Base-by-base conservation (phyloP, 2,888 invertebrate genomes). In the Coecobrya sp. region DNA sequence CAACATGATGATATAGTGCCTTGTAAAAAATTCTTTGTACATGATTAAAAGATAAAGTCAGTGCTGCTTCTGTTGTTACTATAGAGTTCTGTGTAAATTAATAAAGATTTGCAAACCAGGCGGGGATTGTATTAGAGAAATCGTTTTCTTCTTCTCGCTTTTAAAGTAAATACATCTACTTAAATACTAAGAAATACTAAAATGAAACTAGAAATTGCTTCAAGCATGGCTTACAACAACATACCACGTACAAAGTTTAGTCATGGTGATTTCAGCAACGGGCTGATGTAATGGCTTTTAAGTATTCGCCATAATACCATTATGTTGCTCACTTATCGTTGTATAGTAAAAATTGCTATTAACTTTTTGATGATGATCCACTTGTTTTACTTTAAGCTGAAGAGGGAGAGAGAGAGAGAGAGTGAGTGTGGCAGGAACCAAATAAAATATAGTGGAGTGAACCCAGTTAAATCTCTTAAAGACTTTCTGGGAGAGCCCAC, bases 91-190 rank as follows among this genome's bases (percentile, higher is more conserved):
- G 68, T 70, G 30, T 70, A 70, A 70, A 65, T 65, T 65, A 65
- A 65, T 65, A 25, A 25, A 36, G 30, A 70, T 70, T 70, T 30
- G 68, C 68, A 70, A 70, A 70, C 36, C 65, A 65, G 65, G 65
- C 65, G 65, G 65, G 65, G 65, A 65, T 65, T 27, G 22, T 65
- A 65, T 65, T 10, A 68, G 82, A 86, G 86, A 86, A 86, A 86
- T 86, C 59, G 59, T 59, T 86, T 73, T 70, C n/a, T 65, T 65
- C 22, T 7, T 25, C 25, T 65, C 36, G 11, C 55, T 52, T 86
- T 70, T 52, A 11, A 73, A 70, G n/a, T 70, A 70, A 19, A 70
- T 70, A 36, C 30, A 1, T n/a, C n/a, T 70, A 70, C 27, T 3
- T 70, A 10, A 70, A 30, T 70, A 70, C 27, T 10, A 25, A 59